Percentiles rank a stretch among this genome's conserved stretches.
phyloP scores from a whole-genome alignment of 2,113 vertebrate genomes.

The Sapayoa aenigma region DNA sequence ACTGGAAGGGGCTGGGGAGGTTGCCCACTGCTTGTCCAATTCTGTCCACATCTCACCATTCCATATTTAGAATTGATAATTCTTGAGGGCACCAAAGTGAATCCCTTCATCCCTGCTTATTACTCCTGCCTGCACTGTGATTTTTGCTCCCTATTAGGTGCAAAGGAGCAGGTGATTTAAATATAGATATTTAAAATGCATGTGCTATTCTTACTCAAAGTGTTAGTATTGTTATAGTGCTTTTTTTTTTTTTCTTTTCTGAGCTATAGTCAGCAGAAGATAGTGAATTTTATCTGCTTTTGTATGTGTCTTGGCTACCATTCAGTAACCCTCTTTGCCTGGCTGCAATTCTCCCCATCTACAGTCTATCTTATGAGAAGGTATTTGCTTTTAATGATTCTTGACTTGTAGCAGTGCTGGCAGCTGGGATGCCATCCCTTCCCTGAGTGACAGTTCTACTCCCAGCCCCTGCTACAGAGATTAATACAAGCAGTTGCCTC shows the following conservation, averaged over 20 bases:
- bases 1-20: background rate
- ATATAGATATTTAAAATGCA: background rate
- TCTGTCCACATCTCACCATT: rapidly evolving
- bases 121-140: background rate
- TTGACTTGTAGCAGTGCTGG: conserved; percentile 44
- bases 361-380: background rate
- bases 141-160: background rate
- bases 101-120: background rate
- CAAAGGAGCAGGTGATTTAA: background rate
- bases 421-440: conserved; percentile 31
- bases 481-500: conserved; percentile 56
- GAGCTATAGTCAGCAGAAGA: background rate
- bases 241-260: background rate
- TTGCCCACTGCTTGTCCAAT: background rate
- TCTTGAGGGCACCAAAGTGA: background rate
- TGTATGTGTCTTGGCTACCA: background rate
- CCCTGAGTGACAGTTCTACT: conserved; percentile 41
- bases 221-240: background rate
- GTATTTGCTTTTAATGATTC: conserved; percentile 53
- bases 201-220: background rate
- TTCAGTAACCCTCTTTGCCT: conserved; percentile 19
- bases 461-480: conserved; percentile 56
- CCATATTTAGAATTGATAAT: background rate
- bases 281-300: background rate
- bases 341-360: background rate